Evolutionary conservation across 2,113 vertebrate species (phyloP).

Genomic region (Phrynocephalus versicolor): DNA sequence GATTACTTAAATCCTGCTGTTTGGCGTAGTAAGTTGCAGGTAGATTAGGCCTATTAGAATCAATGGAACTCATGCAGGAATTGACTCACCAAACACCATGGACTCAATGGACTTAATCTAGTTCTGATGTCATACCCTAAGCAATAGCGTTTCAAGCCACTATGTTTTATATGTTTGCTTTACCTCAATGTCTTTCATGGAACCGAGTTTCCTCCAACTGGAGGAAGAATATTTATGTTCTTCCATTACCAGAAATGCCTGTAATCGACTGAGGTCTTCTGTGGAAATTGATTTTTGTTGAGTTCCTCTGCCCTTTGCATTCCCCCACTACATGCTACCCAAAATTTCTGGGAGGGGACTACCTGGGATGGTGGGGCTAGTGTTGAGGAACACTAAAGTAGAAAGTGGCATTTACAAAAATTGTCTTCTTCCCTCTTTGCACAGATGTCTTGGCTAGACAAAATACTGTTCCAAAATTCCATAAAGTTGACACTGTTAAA

Average conservation of each 20-base stretch:
- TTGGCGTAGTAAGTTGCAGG: neutral
- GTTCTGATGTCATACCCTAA: no score
- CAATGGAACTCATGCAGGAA: no score
- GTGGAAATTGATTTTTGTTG: neutral
- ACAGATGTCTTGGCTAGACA: neutral
- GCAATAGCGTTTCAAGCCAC: neutral
- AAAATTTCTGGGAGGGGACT: neutral
- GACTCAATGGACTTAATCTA: no score
- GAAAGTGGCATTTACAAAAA: neutral
- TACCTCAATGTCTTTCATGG: neutral
- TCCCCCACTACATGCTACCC: neutral
- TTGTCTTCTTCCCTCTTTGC: neutral
- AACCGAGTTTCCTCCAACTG: neutral
- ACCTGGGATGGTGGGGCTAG: neutral
- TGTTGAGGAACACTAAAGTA: no score
- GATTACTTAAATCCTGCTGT: no score
- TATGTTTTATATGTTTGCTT: neutral
- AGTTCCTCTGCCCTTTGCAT: neutral
- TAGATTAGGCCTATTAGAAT: no score
- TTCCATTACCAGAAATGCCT: neutral
- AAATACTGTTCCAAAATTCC: neutral
- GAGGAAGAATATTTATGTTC: neutral
- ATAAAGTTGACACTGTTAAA: neutral
- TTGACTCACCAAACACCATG: no score
- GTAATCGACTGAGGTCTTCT: neutral